Conservation (phyloP, 2,113 vertebrate species). For the Lutjanus erythropterus region DNA sequence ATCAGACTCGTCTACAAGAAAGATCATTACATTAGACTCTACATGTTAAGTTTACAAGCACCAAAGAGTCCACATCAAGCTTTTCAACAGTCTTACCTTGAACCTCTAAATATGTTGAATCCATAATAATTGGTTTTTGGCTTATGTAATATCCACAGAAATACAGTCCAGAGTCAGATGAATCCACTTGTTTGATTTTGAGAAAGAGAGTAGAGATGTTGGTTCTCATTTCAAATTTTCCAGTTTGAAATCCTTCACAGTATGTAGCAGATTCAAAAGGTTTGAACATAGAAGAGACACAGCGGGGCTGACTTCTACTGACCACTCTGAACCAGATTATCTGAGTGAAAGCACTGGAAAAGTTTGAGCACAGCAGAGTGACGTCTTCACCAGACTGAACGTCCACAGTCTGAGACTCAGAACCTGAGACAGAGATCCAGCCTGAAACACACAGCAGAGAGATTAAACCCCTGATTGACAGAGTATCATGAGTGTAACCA, state of each 20-base stretch:
- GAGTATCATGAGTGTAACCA: background rate
- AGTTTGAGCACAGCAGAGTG: conserved; percentile 40
- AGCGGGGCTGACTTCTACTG: background rate
- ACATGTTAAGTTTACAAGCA: background rate
- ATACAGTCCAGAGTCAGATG: conserved; percentile 50
- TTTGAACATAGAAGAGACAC: background rate
- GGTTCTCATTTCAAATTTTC: background rate
- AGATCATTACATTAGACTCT: background rate
- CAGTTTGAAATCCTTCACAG: background rate
- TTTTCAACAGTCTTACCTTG: conserved; percentile 41
- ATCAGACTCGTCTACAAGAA: background rate
- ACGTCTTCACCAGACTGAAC: conserved; percentile 15
- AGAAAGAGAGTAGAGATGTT: conserved; percentile 23
- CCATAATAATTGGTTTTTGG: accelerated
- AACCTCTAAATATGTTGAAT: conserved; percentile 31
- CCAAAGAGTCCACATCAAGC: conserved; percentile 18
- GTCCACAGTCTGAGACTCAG: conserved; percentile 16
- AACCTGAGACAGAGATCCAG: background rate
- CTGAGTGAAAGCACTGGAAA: background rate
- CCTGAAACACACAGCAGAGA: conserved; percentile 25
- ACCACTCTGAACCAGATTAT: conserved; percentile 2
- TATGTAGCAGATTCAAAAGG: accelerated
- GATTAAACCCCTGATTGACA: background rate
- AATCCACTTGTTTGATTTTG: conserved; percentile 2
- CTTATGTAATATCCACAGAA: background rate